Evolutionary conservation across 2,797 vertebrate species (phyloP), one percentile per base, ranked within the genome.

Genomic region (Ambastaia sidthimunki): DNA sequence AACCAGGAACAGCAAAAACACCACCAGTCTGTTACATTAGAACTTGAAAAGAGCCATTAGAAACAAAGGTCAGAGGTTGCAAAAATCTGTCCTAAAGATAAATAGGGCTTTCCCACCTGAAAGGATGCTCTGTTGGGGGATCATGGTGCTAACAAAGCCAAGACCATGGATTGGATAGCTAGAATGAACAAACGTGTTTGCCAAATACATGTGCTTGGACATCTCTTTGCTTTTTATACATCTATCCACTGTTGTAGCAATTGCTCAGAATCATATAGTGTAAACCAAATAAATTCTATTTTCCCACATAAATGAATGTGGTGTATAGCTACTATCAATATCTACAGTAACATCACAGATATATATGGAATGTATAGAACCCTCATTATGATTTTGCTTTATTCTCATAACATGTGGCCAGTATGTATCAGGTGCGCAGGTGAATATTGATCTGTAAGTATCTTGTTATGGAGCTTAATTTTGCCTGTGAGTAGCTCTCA

Each of bases 51-150:
- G 34, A 67, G 25, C 31, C 63, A 76, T 76, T 41, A 55, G 19
- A 63, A 21, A 63, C 25, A n/a, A 66, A 52, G 18, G 60, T 21
- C 55, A 21, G 10, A 21, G 23, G 57, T 13, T 48, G 41, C 16
- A 34, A 34, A 60, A 52, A 50, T 50, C n/a, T 66, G 73, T 66
- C 73, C 71, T 80, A 67, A 86, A 31, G 25, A 63, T 31, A 31
- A 31, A 34, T 76, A 41, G 31, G 13, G 0, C 74, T 66, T 10
- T 57, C 15, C 25, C 25, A 28, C 57, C 23, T 3, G 0, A 1
- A 13, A 31, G 15, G 55, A 57, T 57, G 13, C 23, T 60, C 5
- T 11, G 23, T 60, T 60, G 57, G 57, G 9, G 11, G 21, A 57
- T 1, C 54, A 1, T 60, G 25, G 57, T 60, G 23, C 57, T 60